Percentiles rank a stretch among this genome's conserved stretches.
Evolutionary conservation across 2,113 vertebrate genomes (phyloP).

Genomic region (Microcebus jonahi): DNA sequence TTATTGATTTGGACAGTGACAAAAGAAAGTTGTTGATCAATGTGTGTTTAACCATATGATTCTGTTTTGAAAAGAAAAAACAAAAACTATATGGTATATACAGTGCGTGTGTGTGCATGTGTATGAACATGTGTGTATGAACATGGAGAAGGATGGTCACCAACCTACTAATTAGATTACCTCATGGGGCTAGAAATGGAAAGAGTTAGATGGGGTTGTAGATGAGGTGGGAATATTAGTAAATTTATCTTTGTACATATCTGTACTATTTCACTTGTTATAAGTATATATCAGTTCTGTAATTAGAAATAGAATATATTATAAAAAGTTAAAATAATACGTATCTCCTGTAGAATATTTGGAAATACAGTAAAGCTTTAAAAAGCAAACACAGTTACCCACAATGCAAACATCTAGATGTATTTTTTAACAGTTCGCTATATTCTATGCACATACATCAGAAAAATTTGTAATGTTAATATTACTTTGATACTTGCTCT

Average conservation of each 20-base stretch:
- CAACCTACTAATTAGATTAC: not conserved
- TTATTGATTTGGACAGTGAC: not conserved
- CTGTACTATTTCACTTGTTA: not conserved
- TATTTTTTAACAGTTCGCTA: not conserved
- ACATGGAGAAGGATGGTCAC: not conserved
- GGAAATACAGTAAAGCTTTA: not conserved
- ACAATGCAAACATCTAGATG: not conserved
- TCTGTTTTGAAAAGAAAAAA: not conserved
- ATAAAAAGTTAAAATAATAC: not conserved
- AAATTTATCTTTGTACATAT: not conserved
- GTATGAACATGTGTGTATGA: not conserved
- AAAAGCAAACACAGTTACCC: not conserved
- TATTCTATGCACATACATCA: not conserved
- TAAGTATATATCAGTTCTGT: not conserved
- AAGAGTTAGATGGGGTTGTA: not conserved
- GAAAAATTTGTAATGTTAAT: not conserved
- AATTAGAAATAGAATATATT: slow-evolving; percentile 7
- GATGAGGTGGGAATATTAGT: not conserved
- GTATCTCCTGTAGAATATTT: not conserved
- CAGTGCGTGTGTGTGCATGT: no score
- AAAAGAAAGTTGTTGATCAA: not conserved
- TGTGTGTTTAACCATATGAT: not conserved
- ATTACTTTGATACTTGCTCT: not conserved
- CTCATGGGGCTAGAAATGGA: not conserved
- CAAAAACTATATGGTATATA: not conserved